Conservation (phyloP, 1,140 invertebrate species). For the Ceratina australensis region DNA sequence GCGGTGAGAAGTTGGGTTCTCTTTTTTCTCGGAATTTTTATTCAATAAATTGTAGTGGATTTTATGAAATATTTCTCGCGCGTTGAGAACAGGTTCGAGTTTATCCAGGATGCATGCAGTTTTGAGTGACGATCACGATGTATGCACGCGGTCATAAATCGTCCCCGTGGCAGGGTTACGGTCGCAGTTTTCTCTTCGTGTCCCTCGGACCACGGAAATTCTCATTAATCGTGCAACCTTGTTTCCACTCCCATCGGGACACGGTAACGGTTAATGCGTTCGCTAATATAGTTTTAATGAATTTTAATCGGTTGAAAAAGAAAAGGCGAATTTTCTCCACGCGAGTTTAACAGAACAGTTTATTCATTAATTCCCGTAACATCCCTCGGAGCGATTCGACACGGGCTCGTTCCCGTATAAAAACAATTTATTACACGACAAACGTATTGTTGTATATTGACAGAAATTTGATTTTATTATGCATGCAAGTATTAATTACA, state of each 20-base stretch:
- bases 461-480: too few relatives aligned
- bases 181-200: conserved; percentile 60
- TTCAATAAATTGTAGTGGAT: too few relatives aligned
- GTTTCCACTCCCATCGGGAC: conserved; percentile 23
- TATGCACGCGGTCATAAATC: conserved; percentile 51
- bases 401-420: too few relatives aligned
- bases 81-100: too few relatives aligned
- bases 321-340: conserved; percentile 19
- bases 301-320: conserved; percentile 17
- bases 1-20: too few relatives aligned
- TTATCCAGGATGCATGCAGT: neutral
- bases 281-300: conserved; percentile 38
- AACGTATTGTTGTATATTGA: too few relatives aligned
- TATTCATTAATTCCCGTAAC: neutral
- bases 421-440: too few relatives aligned
- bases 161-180: conserved; percentile 51
- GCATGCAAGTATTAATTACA: too few relatives aligned
- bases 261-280: conserved; percentile 23
- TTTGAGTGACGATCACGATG: conserved; percentile 24
- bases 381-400: too few relatives aligned
- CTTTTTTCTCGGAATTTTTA: too few relatives aligned
- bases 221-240: conserved; percentile 65
- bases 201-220: conserved; percentile 60
- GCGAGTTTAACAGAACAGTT: neutral
- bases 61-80: neutral